These are phyloP conservation scores for Himalopsyche japonica DNA, from an alignment of 2,888 invertebrate genomes.

Conservation along the genomic window DNA sequence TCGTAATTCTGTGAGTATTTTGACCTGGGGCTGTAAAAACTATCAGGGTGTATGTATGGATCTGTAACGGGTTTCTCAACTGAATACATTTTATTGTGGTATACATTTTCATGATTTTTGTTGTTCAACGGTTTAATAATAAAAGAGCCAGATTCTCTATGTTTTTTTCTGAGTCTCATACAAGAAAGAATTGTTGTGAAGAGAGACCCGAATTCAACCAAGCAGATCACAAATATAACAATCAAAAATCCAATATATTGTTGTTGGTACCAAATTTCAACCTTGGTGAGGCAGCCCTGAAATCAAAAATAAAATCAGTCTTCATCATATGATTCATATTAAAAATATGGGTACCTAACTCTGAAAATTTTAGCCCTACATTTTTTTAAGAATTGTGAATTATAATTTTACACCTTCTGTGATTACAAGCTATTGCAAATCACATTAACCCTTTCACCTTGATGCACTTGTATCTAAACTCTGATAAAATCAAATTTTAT, in stretches of 20 bases:
- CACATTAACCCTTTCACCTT: no score
- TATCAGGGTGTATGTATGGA: conserved; percentile 57
- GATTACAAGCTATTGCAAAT: no score
- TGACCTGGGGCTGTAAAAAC: conserved; percentile 56
- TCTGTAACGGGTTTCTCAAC: conserved; percentile 54
- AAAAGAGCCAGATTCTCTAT: conserved; percentile 54
- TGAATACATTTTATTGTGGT: conserved; percentile 50
- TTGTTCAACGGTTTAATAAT: conserved; percentile 52
- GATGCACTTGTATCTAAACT: no score
- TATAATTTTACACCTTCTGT: no score
- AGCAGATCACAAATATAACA: conserved; percentile 66
- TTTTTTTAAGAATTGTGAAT: no score
- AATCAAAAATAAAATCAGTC: conserved; percentile 40
- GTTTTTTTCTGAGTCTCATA: conserved; percentile 62
- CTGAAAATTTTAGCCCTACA: no score
- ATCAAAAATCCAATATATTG: conserved; percentile 72
- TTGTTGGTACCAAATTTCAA: conserved; percentile 78
- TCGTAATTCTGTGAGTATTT: conserved; percentile 53
- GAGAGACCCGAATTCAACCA: conserved; percentile 74
- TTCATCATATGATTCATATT: no score
- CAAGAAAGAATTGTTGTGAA: conserved; percentile 73
- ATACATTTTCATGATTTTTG: conserved; percentile 53
- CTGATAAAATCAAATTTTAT: no score
- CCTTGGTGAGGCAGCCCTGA: conserved; percentile 69
- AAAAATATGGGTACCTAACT: no score